Base-by-base conservation (phyloP, 2,888 invertebrate species). In the Pristionchus fissidentatus region DNA sequence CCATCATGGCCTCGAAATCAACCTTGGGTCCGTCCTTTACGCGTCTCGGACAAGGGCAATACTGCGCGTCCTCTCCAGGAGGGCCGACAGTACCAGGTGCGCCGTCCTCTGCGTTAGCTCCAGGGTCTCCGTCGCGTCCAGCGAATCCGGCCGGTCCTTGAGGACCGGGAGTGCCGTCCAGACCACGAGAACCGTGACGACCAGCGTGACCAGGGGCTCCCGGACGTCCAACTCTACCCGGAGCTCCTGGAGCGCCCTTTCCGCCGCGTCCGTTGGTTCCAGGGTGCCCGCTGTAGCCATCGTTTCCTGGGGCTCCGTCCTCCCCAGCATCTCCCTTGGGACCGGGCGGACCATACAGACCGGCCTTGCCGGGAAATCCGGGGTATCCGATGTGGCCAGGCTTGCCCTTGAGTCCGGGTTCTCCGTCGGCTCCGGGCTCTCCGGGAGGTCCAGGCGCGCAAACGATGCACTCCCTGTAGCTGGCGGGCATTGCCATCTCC, bases 1-100 rank as follows among this genome's bases (percentile, higher is more conserved):
- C 75, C 46, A 52, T 46, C 75, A 52, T 52, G 1, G 46, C 75
- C 8, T 75, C 49, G 5, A 46, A 46, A 26, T 52, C 75, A 22
- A 46, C 75, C 0, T 22, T 26, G 1, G 70, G 70, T 41, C 70
- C 49, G 5, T 46, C 32, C 49, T 75, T 75, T 8, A 79, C 52
- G 3, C 79, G 15, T 32, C 81, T 62, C 22, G 83, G 83, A 22
- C 83, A 83, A 26, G 83, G 83, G 29, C 83, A 83, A 41, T 83
- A 83, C 55, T 70, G 60, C 2, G 83, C 83, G 35, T 83, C 83
- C 5, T 35, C 52, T 70, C 83, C 83, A 15, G 83, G 83, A 5
- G 29, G n/a, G 15, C 83, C 83, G 19, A 32, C 32, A 13, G 52
- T 52, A 26, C 83, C 83, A 22, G 49, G 41, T 3, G 35, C 1